These are phyloP conservation scores for Scleropages formosus DNA, from an alignment of 2,797 vertebrate species.

Conservation along the genomic window DNA sequence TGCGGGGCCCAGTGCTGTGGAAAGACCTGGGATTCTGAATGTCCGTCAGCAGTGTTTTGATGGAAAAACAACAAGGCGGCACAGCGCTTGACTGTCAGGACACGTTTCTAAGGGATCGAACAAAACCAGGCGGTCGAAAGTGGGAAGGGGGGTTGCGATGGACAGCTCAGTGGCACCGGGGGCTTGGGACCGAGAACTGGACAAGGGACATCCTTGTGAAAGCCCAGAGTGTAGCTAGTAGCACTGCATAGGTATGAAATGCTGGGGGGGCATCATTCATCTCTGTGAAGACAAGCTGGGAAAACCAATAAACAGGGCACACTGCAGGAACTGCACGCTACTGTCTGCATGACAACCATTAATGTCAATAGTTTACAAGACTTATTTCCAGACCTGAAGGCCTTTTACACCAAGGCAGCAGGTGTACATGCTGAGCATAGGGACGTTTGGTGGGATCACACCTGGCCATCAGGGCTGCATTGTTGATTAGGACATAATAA, in stretches of 20 bases:
- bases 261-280: not conserved
- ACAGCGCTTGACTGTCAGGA: not conserved
- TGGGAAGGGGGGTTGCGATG: not conserved
- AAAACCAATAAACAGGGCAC: not conserved
- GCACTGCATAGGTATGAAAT: not conserved
- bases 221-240: not conserved
- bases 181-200: not conserved
- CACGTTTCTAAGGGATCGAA: not conserved
- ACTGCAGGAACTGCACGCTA: not conserved
- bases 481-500: too few relatives aligned
- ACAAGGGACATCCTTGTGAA: not conserved
- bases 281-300: not conserved
- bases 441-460: too few relatives aligned
- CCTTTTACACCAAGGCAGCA: too few relatives aligned
- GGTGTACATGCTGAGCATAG: too few relatives aligned
- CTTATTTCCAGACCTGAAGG: too few relatives aligned
- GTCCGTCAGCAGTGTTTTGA: not conserved
- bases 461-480: too few relatives aligned
- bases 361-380: not conserved
- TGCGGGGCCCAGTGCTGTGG: not conserved
- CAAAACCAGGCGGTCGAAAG: not conserved
- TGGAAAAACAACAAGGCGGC: not conserved
- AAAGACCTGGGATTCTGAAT: not conserved
- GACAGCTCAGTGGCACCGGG: not conserved
- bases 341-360: not conserved